Conservation (phyloP, 2,797 vertebrate genomes). For the Rhabdomys pumilio region DNA sequence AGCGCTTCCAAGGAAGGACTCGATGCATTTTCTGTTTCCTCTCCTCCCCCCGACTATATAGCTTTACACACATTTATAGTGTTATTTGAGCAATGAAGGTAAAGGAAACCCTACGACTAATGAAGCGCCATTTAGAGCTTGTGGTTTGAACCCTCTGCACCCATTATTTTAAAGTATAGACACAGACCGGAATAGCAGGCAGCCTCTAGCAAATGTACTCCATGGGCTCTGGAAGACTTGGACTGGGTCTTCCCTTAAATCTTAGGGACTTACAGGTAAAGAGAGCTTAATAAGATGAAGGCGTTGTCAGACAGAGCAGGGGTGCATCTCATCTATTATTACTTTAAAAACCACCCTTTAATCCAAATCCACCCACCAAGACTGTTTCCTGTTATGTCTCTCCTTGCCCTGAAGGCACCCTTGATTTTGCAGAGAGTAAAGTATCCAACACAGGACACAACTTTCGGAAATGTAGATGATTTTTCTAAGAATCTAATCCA, state of each 20-base stretch:
- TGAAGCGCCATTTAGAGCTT: not conserved
- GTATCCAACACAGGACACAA: not conserved
- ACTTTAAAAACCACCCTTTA: conserved; percentile 22
- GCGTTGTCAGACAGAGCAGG: not conserved
- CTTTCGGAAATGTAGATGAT: conserved; percentile 6
- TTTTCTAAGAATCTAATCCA: not conserved
- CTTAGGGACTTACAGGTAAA: not conserved
- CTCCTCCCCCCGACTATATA: not conserved
- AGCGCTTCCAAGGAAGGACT: conserved; percentile 36
- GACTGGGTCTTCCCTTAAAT: conserved; percentile 32
- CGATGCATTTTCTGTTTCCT: not conserved
- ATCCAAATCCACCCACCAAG: not conserved
- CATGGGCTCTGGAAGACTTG: not conserved
- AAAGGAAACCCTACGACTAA: not conserved
- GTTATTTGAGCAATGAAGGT: conserved; percentile 42
- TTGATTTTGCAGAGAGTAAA: not conserved
- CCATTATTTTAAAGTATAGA: conserved; percentile 31
- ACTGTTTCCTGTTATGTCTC: not conserved
- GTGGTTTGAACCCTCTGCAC: not conserved
- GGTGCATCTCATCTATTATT: not conserved
- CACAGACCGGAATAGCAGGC: not conserved
- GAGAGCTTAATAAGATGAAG: conserved; percentile 40
- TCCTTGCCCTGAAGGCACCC: not conserved
- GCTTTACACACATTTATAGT: conserved; percentile 34
- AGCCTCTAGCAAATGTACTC: not conserved